These are phyloP conservation scores for Phyllotreta striolata DNA, from an alignment of 2,888 invertebrate species.

Conservation along the genomic window DNA sequence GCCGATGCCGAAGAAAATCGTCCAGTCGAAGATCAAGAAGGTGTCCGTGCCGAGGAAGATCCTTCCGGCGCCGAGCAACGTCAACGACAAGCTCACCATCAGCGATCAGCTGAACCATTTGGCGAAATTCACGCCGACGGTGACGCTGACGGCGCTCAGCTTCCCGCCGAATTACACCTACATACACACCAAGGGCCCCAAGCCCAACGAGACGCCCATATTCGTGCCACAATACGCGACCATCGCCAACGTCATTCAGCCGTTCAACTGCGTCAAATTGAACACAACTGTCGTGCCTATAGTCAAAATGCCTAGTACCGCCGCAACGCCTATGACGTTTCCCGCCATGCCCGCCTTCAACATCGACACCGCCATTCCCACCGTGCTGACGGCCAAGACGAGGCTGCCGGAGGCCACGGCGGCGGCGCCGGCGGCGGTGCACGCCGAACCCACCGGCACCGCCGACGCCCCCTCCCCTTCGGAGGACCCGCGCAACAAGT, in stretches of 20 bases:
- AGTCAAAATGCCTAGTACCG: conserved; percentile 57
- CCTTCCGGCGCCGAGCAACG: conserved; percentile 59
- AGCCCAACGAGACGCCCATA: conserved; percentile 56
- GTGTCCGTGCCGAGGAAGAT: conserved; percentile 59
- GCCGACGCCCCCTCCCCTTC: conserved; percentile 41
- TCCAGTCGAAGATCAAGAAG: conserved; percentile 52
- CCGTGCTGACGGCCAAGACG: conserved; percentile 56
- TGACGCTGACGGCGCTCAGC: conserved; percentile 57
- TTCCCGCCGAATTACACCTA: conserved; percentile 59
- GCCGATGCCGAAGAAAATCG: conserved; percentile 56
- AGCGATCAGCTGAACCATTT: conserved; percentile 47
- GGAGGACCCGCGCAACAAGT: conserved; percentile 42
- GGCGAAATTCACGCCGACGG: conserved; percentile 55
- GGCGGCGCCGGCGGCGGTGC: conserved; percentile 26
- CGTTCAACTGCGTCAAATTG: conserved; percentile 60
- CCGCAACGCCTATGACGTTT: background rate
- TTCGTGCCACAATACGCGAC: conserved; percentile 58
- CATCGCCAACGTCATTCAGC: conserved; percentile 54
- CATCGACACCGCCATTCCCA: conserved; percentile 58
- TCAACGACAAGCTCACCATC: conserved; percentile 53
- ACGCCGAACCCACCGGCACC: conserved; percentile 15
- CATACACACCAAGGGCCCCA: conserved; percentile 59
- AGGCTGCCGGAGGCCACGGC: conserved; percentile 44
- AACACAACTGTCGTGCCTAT: conserved; percentile 62
- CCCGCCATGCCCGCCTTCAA: conserved; percentile 45